Conservation (phyloP, 2,888 invertebrate species). For the Acronicta aceris region DNA sequence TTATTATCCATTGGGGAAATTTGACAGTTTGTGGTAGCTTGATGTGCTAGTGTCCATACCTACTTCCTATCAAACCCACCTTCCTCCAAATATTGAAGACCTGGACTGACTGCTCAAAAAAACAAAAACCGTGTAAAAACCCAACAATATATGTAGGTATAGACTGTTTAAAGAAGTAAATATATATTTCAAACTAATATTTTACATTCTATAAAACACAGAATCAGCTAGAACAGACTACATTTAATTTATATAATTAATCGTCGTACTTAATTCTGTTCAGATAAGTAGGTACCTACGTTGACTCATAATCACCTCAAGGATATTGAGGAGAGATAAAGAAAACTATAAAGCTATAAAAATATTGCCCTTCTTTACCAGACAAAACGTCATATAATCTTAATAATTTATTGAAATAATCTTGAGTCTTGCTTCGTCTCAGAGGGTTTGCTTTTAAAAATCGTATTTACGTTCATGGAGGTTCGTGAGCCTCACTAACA, state of each 20-base stretch:
- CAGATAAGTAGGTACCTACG: background rate
- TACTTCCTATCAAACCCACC: too few species aligned
- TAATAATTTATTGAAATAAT: conserved; percentile 21
- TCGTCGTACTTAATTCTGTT: background rate
- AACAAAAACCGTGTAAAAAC: too few species aligned
- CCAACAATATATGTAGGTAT: too few species aligned
- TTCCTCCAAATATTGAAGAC: too few species aligned
- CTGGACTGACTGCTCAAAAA: too few species aligned
- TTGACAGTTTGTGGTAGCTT: too few species aligned
- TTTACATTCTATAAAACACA: too few species aligned
- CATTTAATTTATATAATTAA: background rate
- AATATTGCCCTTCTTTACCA: background rate
- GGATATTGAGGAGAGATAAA: conserved; percentile 10
- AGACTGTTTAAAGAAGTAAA: too few species aligned
- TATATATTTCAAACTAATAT: too few species aligned
- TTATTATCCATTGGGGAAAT: too few species aligned
- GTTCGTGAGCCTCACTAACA: background rate
- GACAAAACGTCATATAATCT: conserved; percentile 11
- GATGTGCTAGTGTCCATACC: too few species aligned
- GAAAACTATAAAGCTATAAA: conserved; percentile 19
- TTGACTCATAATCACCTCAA: conserved; percentile 2
- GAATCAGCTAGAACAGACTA: background rate
- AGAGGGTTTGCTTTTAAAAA: background rate
- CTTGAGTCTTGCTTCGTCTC: background rate
- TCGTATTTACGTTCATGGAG: background rate